Evolutionary conservation across 2,888 invertebrate genomes (phyloP), one percentile per base, ranked within the genome.

Genomic region (Schizaphis graminum): DNA sequence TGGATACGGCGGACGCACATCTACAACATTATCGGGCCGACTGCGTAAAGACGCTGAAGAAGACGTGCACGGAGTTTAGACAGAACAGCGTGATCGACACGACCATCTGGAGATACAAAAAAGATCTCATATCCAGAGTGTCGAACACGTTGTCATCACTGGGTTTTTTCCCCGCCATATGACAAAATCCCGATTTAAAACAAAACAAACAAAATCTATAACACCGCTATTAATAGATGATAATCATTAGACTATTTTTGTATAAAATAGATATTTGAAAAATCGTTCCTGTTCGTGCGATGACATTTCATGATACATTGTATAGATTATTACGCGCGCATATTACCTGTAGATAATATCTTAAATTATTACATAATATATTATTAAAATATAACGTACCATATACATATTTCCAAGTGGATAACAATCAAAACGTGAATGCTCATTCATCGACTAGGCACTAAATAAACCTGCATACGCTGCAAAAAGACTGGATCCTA

Each of bases 21-120:
- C 96, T 99, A 95, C 98, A 99, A 96, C 99, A 99, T 96, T 99
- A 99, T 96, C 97, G 99, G 94, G 98, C 98, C 56, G 98, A 98
- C 96, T 99, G 99, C 96, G 98, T 98, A 16, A 97, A 97, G 95
- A 98, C 98, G 94, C 96, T 98, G 95, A 98, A 98, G 96, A 98
- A 98, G 96, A 96, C 97, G 86, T 99, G 98, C 96, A 97, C 97
- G 93, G 98, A 98, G 95, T 98, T 97, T 96, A 97, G 98, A 94
- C 97, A 98, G 95, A 97, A 98, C 95, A 98, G 98, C 94, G 97
- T 98, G 94, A 97, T 98, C 96, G 98, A 99, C 96, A 97, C 97
- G 57, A 97, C 98, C 92, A 97, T 99, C 95, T 98, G 98, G 98
- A 97, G 97, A 95, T 98, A 97, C 96, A 98, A 98, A 95, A 98